These are phyloP conservation scores for Lophura swinhoii DNA, from an alignment of 2,797 vertebrate genomes.

Conservation along the genomic window DNA sequence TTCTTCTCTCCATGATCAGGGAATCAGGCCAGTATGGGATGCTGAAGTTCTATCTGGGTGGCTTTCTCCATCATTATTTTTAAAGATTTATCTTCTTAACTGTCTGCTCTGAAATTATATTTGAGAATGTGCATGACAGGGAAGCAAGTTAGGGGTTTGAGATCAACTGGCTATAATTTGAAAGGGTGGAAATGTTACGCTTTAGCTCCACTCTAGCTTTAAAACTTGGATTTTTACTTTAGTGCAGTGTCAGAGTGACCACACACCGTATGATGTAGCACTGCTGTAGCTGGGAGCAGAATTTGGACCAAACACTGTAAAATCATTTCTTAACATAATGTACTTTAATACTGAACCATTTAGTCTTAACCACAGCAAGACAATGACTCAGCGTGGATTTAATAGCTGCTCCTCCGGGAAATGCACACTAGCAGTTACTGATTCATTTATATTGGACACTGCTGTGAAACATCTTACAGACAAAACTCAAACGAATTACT, in stretches of 20 bases:
- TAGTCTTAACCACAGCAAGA: not conserved
- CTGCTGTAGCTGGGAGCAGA: not conserved
- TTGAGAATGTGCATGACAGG: not conserved
- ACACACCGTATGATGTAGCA: rapidly evolving
- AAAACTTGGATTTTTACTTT: not conserved
- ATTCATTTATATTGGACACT: not conserved
- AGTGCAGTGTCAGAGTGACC: not conserved
- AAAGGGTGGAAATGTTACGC: not conserved
- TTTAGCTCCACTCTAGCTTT: not conserved
- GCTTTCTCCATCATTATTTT: not conserved
- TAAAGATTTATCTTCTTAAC: not conserved
- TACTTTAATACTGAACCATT: not conserved
- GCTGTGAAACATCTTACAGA: constrained; percentile 21
- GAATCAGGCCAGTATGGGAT: not conserved
- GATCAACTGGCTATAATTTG: not conserved
- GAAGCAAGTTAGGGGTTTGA: not conserved
- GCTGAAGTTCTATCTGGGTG: not conserved
- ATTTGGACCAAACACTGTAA: not conserved
- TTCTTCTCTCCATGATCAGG: not conserved
- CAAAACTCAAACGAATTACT: constrained; percentile 31
- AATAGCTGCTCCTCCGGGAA: not conserved
- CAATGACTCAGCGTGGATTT: not conserved
- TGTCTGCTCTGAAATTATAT: not conserved
- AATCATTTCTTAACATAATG: not conserved
- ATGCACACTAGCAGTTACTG: not conserved